Evolutionary conservation across 2,113 vertebrate genomes (phyloP).

Genomic region (Oncorhynchus keta): DNA sequence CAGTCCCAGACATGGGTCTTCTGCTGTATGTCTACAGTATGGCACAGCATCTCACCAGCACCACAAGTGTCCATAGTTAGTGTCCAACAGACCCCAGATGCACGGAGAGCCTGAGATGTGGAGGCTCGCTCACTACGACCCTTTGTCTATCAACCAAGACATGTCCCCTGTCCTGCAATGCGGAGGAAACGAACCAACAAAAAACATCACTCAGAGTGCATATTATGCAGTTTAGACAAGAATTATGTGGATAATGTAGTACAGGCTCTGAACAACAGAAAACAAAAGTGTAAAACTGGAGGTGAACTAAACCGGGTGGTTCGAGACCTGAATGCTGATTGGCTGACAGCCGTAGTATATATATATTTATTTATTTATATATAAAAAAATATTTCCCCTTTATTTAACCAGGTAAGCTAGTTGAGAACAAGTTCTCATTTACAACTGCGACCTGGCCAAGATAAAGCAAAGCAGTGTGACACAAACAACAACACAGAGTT

Average conservation of each 20-base stretch:
- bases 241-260: not conserved
- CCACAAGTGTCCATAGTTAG: conserved; percentile 50
- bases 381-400: too few relatives aligned
- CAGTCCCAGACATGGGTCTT: conserved; percentile 6
- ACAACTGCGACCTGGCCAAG: too few relatives aligned
- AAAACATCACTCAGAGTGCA: not conserved
- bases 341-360: too few relatives aligned
- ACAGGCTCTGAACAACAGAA: not conserved
- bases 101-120: conserved; percentile 22
- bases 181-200: not conserved
- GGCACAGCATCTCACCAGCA: conserved; percentile 67
- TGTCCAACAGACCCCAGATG: conserved; percentile 32
- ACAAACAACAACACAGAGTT: too few relatives aligned
- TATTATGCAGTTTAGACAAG: not conserved
- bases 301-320: not conserved
- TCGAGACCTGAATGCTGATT: too few relatives aligned
- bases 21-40: conserved; percentile 15
- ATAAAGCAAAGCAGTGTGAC: too few relatives aligned
- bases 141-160: conserved; percentile 80
- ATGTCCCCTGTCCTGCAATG: conserved; percentile 77
- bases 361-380: too few relatives aligned
- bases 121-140: conserved; percentile 66
- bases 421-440: too few relatives aligned
- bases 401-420: too few relatives aligned
- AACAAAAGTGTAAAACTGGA: not conserved